Evolutionary conservation across 1,140 invertebrate species (phyloP).

Genomic region (Leptinotarsa lineolata): DNA sequence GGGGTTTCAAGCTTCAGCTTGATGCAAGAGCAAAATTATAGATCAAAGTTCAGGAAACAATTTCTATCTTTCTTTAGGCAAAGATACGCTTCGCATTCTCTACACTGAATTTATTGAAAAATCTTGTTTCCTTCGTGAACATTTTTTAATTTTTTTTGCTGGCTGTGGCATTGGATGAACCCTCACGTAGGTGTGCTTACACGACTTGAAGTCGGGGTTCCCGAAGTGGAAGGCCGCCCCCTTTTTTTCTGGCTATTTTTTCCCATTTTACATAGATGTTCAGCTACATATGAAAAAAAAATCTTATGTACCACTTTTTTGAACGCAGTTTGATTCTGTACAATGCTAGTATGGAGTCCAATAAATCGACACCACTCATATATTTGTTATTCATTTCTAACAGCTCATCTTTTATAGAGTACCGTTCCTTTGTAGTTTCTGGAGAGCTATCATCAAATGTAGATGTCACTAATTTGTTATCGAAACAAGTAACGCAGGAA

Average conservation of each 20-base stretch:
- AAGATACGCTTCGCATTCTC: no score
- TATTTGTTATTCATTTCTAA: constrained; percentile 47
- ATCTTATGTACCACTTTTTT: constrained; percentile 42
- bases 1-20: no score
- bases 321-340: constrained; percentile 37
- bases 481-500: constrained; percentile 39
- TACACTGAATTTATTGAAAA: no score
- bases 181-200: neutral
- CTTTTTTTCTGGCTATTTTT: no score
- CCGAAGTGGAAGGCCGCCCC: neutral
- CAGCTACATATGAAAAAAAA: constrained; percentile 34
- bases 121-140: no score
- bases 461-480: constrained; percentile 46
- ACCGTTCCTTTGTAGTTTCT: neutral
- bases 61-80: no score
- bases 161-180: neutral
- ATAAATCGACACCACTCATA: constrained; percentile 46
- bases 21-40: no score
- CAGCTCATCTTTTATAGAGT: neutral
- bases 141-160: no score
- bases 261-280: no score
- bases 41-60: no score
- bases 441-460: constrained; percentile 39
- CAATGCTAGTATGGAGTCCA: constrained; percentile 33
- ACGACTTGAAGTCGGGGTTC: neutral